Percentiles rank a stretch among this genome's conserved stretches.
These are phyloP conservation scores for Pachyseris speciosa DNA, from an alignment of 64 coral and sea anemone species.

Conservation along the genomic window DNA sequence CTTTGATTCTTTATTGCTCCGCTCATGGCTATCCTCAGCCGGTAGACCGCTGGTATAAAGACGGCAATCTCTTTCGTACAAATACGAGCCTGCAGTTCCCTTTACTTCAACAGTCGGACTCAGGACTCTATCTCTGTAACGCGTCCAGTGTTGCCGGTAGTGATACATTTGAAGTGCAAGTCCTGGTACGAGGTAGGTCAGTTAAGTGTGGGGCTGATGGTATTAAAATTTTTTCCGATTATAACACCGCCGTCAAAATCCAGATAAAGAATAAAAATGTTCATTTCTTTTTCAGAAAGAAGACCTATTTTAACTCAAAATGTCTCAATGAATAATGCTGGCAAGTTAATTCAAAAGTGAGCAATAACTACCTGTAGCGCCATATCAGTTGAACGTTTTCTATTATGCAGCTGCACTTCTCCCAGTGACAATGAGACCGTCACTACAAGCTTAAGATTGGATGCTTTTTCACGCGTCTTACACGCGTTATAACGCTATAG, in stretches of 20 bases:
- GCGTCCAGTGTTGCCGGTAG: conserved; percentile 6
- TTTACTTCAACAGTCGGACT: background rate
- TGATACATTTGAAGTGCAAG: background rate
- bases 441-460: no score
- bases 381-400: background rate
- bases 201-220: no score
- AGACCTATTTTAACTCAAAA: conserved; percentile 3
- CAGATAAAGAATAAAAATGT: no score
- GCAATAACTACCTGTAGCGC: background rate
- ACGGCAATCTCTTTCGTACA: background rate
- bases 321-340: background rate
- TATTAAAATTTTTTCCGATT: no score
- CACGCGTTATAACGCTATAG: no score
- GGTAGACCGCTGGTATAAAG: conserved; percentile 1
- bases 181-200: conserved; percentile 17
- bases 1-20: background rate
- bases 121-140: background rate
- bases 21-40: background rate
- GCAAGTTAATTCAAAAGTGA: conserved; percentile 17
- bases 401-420: no score
- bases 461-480: no score
- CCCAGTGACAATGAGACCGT: no score
- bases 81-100: conserved; percentile 6
- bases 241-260: no score
- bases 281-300: background rate